Evolutionary conservation across 1,140 invertebrate genomes (phyloP).

Genomic region (Cryptotermes secundus): DNA sequence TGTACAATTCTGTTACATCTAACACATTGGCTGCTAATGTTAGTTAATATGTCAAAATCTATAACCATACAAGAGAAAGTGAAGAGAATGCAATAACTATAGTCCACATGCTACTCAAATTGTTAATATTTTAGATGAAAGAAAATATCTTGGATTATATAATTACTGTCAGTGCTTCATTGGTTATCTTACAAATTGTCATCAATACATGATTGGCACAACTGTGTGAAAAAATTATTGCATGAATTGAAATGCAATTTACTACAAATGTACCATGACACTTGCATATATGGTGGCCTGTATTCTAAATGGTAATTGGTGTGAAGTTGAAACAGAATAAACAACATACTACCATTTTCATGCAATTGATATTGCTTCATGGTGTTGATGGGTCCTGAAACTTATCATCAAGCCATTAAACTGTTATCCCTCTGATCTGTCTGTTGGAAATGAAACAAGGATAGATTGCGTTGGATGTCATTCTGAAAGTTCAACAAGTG

Average conservation of each 20-base stretch:
- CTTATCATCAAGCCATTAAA: background rate
- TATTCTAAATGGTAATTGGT: constrained; percentile 1
- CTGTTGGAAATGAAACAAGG: background rate
- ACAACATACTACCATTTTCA: background rate
- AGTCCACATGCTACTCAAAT: too few relatives aligned
- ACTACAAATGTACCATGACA: background rate
- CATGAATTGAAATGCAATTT: background rate
- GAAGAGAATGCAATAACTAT: background rate
- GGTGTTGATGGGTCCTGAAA: background rate
- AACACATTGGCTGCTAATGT: constrained; percentile 35
- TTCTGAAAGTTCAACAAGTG: background rate
- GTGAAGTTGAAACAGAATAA: background rate
- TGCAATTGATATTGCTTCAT: background rate
- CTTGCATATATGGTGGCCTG: background rate
- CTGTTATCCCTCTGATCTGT: background rate
- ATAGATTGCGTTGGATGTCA: background rate
- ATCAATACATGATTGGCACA: background rate
- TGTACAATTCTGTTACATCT: constrained; percentile 37
- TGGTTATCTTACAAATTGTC: background rate
- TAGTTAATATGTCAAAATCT: constrained; percentile 32
- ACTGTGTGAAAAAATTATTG: constrained; percentile 2
- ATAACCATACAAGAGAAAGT: background rate
- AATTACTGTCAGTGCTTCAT: background rate
- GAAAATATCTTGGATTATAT: constrained; percentile 12
- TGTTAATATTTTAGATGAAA: too few relatives aligned